A percentile compares a stretch with the other conserved stretches of the same genome.
phyloP scores from a whole-genome alignment of 2,113 vertebrate species.

The Epinephelus moara region DNA sequence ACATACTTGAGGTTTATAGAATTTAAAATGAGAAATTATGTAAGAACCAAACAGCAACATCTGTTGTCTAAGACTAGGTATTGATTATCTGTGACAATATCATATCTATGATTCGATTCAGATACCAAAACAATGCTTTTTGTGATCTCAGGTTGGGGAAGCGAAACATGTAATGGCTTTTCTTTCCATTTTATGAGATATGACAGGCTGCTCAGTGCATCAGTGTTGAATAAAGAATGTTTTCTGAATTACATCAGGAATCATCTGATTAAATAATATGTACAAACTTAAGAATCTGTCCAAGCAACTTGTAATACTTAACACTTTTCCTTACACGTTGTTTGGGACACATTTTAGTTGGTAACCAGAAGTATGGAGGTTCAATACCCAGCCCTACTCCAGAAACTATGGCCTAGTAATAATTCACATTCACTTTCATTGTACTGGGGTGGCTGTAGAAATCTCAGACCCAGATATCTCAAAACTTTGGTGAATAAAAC shows the following conservation, averaged over 20 bases:
- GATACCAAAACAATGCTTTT: neutral
- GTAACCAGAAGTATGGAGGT: neutral
- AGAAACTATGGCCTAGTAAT: neutral
- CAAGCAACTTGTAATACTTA: neutral
- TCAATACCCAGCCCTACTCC: neutral
- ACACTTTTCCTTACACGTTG: neutral
- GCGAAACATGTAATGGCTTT: neutral
- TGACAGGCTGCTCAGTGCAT: neutral
- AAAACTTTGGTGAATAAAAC: constrained; percentile 34
- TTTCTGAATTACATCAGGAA: neutral
- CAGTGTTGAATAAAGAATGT: no score
- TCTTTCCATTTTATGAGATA: neutral
- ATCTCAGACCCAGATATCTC: constrained; percentile 9
- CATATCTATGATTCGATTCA: neutral
- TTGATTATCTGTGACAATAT: neutral
- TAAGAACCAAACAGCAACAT: neutral
- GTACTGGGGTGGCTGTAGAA: neutral
- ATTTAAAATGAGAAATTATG: neutral
- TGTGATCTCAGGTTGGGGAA: neutral
- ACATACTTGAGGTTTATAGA: neutral
- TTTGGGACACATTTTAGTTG: neutral
- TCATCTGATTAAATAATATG: neutral
- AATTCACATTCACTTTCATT: constrained; percentile 11
- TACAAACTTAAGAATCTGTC: neutral
- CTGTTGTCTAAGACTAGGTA: neutral